A percentile compares a stretch with the other conserved stretches of the same genome.
Evolutionary conservation across 1,140 invertebrate genomes (phyloP).

Genomic region (silkworm (Bombyx mori)): ASM3026992v2 NC_085126.1:8412001-8412500

Average conservation of each 20-base stretch:
- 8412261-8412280: no score
- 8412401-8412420: slow-evolving; percentile 4
- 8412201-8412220: no score
- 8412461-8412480: background rate
- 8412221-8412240: no score
- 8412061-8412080: background rate
- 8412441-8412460: background rate
- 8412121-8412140: slow-evolving; percentile 1
- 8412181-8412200: no score
- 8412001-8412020: background rate
- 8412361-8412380: background rate
- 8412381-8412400: slow-evolving; percentile 5
- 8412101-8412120: background rate
- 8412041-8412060: background rate
- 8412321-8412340: no score
- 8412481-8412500: background rate
- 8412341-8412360: no score
- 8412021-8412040: background rate
- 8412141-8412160: background rate
- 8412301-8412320: no score
- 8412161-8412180: background rate
- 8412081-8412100: slow-evolving; percentile 3
- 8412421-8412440: background rate
- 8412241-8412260: no score
- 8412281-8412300: no score